Base-by-base conservation (phyloP, 2,113 vertebrate genomes). In the Paracanthobrama guichenoti region DNA sequence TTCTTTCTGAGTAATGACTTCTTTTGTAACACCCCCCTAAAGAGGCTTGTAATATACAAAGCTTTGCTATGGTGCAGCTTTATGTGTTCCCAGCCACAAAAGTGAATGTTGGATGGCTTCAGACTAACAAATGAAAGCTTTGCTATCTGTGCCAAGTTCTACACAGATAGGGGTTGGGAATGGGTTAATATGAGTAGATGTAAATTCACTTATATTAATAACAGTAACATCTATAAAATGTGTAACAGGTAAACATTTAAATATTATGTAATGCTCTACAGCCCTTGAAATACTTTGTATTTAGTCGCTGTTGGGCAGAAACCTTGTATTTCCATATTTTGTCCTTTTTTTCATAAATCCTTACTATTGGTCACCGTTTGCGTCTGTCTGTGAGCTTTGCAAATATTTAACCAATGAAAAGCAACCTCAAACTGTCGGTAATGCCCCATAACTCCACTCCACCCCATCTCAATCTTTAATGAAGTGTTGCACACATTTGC, bases 1-100 rank as follows among this genome's bases (percentile, higher is more conserved):
- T 60, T 42, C 76, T 79, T 79, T 62, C 57, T 60, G 55, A 62
- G 76, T 26, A 62, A 79, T 44, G 35, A 42, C 55, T 79, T 42
- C 2, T 79, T 79, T 42, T 79, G 53, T 24, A 50, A 46, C 13
- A 62, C 11, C 22, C 57, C 60, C 35, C 55, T 42, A 44, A n/a
- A 60, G 6, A 62, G 55, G 35, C 76, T 44, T 62, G 55, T 44
- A 18, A 26, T 79, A 77, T 77, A n/a, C 20, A 55, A 55, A 57
- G 50, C 74, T 57, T 28, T 39, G 11, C 28, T 14, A n/a, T 14
- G 50, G 79, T 69, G 44, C 28, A 35, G 22, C 8, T 28, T 77
- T 77, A 48, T 73, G n/a, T 24, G 22, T 72, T 44, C 39, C 22
- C 39, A 72, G 42, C 22, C 42, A 46, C 69, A 46, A 73, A 46